Conservation (phyloP, 2,113 vertebrate genomes). For the Crotalus tigris region DNA sequence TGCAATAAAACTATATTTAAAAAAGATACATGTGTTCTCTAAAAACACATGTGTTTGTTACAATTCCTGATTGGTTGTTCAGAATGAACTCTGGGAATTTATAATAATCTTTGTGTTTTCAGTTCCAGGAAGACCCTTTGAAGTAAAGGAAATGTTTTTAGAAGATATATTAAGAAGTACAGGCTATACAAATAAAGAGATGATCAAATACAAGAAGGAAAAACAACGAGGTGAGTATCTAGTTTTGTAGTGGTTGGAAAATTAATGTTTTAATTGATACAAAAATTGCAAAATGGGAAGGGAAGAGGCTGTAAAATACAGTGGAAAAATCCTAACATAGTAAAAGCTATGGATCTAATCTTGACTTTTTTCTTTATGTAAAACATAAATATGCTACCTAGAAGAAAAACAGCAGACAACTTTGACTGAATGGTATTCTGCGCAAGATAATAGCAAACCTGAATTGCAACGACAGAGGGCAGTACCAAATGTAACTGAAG, state of each 20-base stretch:
- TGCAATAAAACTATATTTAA: neutral
- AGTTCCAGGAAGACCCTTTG: slow-evolving; percentile 89
- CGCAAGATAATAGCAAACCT: slow-evolving; percentile 60
- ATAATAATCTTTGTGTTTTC: slow-evolving; percentile 46
- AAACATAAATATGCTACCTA: slow-evolving; percentile 55
- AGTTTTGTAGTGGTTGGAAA: neutral
- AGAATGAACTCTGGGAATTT: neutral
- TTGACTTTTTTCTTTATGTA: neutral
- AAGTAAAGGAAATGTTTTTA: slow-evolving; percentile 90
- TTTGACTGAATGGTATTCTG: slow-evolving; percentile 83
- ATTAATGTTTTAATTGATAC: neutral
- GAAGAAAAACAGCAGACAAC: slow-evolving; percentile 81
- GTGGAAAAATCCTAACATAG: neutral
- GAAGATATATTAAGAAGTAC: slow-evolving; percentile 89
- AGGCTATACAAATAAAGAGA: slow-evolving; percentile 81
- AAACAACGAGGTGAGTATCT: slow-evolving; percentile 78
- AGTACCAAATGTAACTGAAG: slow-evolving; percentile 60
- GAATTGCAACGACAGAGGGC: slow-evolving; percentile 64
- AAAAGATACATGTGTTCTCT: neutral
- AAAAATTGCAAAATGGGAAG: neutral
- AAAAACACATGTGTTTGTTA: neutral
- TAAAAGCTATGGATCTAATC: neutral
- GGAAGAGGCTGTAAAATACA: neutral
- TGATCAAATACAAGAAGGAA: slow-evolving; percentile 82
- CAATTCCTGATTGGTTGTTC: neutral